Evolutionary conservation across 1,140 invertebrate species (phyloP).

Genomic region (Vollenhovia emeryi): DNA sequence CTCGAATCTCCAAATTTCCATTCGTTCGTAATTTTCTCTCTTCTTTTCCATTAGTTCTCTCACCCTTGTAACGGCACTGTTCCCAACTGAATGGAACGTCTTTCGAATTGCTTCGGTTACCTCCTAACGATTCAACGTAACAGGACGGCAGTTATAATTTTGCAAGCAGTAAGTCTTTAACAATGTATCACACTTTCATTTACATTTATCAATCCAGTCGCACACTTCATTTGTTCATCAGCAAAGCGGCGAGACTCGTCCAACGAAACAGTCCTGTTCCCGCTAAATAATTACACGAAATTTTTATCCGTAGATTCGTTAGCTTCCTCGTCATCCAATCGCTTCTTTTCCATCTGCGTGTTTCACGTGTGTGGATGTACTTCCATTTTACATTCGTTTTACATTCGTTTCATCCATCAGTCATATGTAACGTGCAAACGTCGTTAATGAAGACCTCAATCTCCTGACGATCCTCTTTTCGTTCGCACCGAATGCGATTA

Average conservation of each 20-base stretch:
- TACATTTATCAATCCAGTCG: neutral
- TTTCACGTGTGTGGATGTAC: neutral
- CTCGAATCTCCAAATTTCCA: neutral
- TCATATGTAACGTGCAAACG: neutral
- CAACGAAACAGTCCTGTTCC: neutral
- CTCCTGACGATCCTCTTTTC: neutral
- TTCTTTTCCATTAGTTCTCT: neutral
- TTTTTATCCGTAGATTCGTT: neutral
- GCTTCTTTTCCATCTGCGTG: neutral
- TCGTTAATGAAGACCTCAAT: constrained; percentile 5
- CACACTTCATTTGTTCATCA: neutral
- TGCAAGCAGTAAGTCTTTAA: neutral
- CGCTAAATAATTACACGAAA: neutral
- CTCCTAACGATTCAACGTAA: neutral
- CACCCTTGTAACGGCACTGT: neutral
- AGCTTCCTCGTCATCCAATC: neutral
- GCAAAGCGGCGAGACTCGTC: neutral
- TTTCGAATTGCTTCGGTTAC: neutral
- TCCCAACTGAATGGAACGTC: neutral
- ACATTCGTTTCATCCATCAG: neutral
- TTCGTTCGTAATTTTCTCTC: neutral
- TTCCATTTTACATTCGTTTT: neutral
- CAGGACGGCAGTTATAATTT: neutral
- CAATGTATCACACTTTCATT: neutral
- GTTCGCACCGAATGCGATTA: neutral